These are phyloP conservation scores for Riparia riparia DNA, from an alignment of 2,113 vertebrate genomes.

Conservation along the genomic window DNA sequence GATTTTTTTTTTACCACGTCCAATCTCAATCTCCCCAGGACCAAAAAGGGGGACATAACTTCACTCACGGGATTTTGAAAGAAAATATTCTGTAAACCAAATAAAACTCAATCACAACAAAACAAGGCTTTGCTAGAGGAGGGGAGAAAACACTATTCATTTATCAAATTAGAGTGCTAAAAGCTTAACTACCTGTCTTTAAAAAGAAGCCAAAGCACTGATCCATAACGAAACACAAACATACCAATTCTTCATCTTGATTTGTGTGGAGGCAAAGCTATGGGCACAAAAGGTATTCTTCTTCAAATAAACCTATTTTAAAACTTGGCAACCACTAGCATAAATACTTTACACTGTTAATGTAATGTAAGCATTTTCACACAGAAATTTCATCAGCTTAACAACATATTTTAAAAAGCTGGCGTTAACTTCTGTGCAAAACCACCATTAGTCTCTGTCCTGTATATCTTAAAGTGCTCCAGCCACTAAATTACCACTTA, in stretches of 20 bases:
- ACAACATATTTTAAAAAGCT: constrained; percentile 16
- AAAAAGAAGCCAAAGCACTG: constrained; percentile 29
- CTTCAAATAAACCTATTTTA: constrained; percentile 48
- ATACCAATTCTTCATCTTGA: constrained; percentile 40
- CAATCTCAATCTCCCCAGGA: background rate
- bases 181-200: constrained; percentile 29
- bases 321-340: background rate
- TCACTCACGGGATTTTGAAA: background rate
- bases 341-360: constrained; percentile 22
- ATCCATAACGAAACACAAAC: constrained; percentile 27
- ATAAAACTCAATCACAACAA: background rate
- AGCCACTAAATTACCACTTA: background rate
- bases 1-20: background rate
- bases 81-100: background rate
- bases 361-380: constrained; percentile 13
- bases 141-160: background rate
- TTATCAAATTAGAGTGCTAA: background rate
- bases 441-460: background rate
- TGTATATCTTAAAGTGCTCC: background rate
- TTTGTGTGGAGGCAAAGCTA: constrained; percentile 28
- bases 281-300: constrained; percentile 31
- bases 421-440: constrained; percentile 26
- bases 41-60: background rate
- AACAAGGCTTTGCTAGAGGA: background rate
- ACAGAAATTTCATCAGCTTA: background rate